A percentile compares a stretch with the other conserved stretches of the same genome.
These are phyloP conservation scores for Australoheros scitulus DNA, from an alignment of 2,113 vertebrate genomes.

Conservation along the genomic window DNA sequence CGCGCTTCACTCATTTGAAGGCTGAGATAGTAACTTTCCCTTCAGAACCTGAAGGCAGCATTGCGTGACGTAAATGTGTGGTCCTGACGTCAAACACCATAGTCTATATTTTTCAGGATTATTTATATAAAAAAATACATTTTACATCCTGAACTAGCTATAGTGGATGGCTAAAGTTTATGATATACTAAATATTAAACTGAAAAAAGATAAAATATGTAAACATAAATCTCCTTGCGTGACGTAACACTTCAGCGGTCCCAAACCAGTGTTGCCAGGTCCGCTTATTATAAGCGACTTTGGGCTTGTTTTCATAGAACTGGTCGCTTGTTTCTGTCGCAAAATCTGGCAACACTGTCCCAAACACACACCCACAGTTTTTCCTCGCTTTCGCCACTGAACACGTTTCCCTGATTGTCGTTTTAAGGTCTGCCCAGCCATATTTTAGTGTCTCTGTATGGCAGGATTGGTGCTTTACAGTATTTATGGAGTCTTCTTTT, in stretches of 20 bases:
- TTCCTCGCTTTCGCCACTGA: background rate
- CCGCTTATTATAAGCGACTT: no score
- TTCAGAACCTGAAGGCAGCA: constrained; percentile 1
- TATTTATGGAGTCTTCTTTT: rapidly evolving
- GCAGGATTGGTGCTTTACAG: no score
- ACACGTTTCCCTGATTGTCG: background rate
- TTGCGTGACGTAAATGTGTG: background rate
- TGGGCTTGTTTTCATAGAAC: no score
- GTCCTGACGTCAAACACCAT: background rate
- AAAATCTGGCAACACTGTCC: no score
- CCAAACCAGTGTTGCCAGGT: no score
- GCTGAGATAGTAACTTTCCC: background rate
- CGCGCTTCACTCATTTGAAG: background rate
- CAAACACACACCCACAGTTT: constrained; percentile 5
- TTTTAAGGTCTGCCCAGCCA: background rate
- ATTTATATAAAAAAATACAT: background rate
- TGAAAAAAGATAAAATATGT: background rate
- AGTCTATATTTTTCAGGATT: background rate
- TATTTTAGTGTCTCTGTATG: background rate
- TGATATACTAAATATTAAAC: background rate
- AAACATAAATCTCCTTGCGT: background rate
- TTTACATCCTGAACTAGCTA: background rate
- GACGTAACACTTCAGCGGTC: constrained; percentile 42
- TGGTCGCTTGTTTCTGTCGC: no score
- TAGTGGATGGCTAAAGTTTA: background rate